phyloP scores from a whole-genome alignment of 2,797 vertebrate species.

The Helarctos malayanus region DNA sequence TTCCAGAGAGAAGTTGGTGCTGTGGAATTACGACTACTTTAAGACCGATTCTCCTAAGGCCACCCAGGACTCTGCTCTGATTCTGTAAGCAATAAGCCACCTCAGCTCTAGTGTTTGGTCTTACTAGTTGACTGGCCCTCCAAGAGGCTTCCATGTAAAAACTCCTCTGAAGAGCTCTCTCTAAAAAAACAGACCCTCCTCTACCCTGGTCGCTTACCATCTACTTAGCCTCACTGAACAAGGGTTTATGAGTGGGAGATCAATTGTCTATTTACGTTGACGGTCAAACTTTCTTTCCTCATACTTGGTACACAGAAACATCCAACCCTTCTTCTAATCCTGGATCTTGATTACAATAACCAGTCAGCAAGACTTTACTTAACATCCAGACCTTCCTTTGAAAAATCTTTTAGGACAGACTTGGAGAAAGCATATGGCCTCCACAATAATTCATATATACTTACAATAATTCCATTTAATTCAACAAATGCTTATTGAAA shows the following conservation, averaged over 20 bases:
- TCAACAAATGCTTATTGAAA: neutral
- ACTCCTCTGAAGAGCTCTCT: neutral
- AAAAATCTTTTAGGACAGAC: slow-evolving; percentile 39
- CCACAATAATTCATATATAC: neutral
- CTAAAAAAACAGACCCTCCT: neutral
- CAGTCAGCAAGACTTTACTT: neutral
- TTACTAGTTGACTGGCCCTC: neutral
- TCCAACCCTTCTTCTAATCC: neutral
- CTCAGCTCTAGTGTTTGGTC: neutral
- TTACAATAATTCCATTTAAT: neutral
- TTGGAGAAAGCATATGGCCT: neutral
- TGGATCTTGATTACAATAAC: neutral
- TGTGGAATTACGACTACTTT: neutral
- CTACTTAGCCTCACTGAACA: neutral
- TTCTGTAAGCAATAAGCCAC: neutral
- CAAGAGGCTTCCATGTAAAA: neutral
- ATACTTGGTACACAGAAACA: neutral
- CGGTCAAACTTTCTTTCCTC: neutral
- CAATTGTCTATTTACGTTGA: neutral
- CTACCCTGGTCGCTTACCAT: neutral
- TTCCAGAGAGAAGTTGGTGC: neutral
- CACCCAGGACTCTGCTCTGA: neutral
- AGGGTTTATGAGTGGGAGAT: neutral
- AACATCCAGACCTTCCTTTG: neutral
- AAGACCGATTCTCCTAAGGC: neutral